Evolutionary conservation across 2,888 invertebrate genomes (phyloP).

Genomic region (Steinernema scapterisci): DNA sequence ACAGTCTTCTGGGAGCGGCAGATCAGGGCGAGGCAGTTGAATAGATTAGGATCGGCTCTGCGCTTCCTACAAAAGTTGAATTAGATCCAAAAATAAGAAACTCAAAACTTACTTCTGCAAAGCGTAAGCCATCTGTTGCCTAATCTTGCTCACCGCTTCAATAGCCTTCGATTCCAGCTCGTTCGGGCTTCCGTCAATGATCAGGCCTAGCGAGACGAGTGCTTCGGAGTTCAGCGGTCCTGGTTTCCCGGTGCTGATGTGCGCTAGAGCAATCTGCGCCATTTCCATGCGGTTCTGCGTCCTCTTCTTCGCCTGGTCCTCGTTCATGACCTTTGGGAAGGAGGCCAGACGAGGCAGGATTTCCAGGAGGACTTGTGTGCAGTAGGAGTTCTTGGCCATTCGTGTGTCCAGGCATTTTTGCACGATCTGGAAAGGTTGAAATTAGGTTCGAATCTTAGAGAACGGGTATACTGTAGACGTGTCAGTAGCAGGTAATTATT

Average conservation of each 20-base stretch:
- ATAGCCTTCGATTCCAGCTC: constrained; percentile 38
- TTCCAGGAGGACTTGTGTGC: constrained; percentile 84
- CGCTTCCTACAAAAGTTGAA: constrained; percentile 72
- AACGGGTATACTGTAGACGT: no score
- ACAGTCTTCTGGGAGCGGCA: constrained; percentile 83
- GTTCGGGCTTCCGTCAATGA: constrained; percentile 43
- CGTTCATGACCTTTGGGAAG: not conserved
- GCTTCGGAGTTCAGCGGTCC: constrained; percentile 36
- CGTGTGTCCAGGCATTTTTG: constrained; percentile 75
- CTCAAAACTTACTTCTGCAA: constrained; percentile 37
- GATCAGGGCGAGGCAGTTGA: constrained; percentile 87
- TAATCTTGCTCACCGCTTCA: constrained; percentile 34
- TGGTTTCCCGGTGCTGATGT: not conserved
- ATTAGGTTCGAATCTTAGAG: constrained; percentile 12
- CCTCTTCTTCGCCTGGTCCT: not conserved
- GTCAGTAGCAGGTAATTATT: no score
- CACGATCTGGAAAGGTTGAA: constrained; percentile 41
- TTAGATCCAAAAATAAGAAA: not conserved
- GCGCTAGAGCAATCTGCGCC: constrained; percentile 35
- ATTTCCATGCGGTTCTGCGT: not conserved
- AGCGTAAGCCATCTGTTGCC: constrained; percentile 35
- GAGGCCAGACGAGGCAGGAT: constrained; percentile 76
- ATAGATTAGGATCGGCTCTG: constrained; percentile 84
- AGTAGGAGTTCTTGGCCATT: constrained; percentile 77
- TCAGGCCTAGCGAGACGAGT: constrained; percentile 46